Base-by-base conservation (phyloP, 2,113 vertebrate genomes). In the Rhineura floridana region DNA sequence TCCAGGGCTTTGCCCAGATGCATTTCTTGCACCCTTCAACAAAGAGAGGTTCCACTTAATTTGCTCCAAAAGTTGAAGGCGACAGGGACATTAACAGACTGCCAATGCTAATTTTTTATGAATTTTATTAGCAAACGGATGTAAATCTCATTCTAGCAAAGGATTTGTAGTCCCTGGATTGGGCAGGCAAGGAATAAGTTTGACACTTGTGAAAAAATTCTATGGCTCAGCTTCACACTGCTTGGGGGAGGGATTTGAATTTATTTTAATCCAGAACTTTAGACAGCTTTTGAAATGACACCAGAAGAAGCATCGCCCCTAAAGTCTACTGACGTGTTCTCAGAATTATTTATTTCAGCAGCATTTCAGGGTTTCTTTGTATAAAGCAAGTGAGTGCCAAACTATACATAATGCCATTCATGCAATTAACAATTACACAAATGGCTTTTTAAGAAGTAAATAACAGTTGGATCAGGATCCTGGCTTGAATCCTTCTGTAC, bases 41-140 rank as follows among this genome's bases (percentile, higher is more conserved):
- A 92, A 95, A 85, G 13, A 52, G 83, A n/a, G 87, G 81, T 85
- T 87, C 90, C 83, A 83, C 21, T 50, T 76, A 83, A 91, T 91
- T 92, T 90, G 59, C 23, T 91, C 93, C 86, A 86, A 91, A 83
- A 93, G 63, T 62, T n/a, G 52, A 85, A 72, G 50, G 42, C 28
- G 23, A 30, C n/a, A 46, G 7, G 77, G 50, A 55, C 90, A 88
- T 70, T 89, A 92, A 92, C 62, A 69, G 73, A 80, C 85, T 91
- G 83, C 70, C 52, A 46, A 91, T 89, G 82, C 70, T 89, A 92
- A 95, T 72, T 86, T 89, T n/a, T 90, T 77, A 94, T 90, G 88
- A 92, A 91, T 36, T 87, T 88, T 91, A 80, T 92, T 91, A 85
- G 91, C 70, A 87, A 92, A 81, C 0, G 62, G 19, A 75, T 72